Conservation (phyloP, 2,888 invertebrate genomes). For the Luffia ferchaultella region DNA sequence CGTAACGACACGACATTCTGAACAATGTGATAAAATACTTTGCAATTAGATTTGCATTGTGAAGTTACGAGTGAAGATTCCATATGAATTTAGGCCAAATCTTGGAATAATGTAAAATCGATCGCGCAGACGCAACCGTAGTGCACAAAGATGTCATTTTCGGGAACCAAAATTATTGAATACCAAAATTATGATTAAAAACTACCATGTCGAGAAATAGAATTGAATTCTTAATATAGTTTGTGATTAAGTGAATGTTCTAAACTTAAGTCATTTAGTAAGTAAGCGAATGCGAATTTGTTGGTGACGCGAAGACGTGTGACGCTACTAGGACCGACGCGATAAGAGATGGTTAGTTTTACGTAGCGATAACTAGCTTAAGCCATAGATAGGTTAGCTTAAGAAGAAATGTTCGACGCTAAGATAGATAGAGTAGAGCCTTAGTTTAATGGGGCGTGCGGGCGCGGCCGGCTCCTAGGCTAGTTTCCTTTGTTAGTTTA, state of each 20-base stretch:
- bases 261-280: constrained; percentile 53
- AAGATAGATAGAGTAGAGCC: constrained; percentile 57
- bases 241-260: constrained; percentile 55
- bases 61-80: constrained; percentile 27
- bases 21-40: constrained; percentile 34
- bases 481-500: constrained; percentile 64
- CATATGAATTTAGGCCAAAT: constrained; percentile 25
- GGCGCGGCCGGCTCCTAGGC: constrained; percentile 41
- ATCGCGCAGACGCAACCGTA: constrained; percentile 6
- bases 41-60: constrained; percentile 25
- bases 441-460: constrained; percentile 46
- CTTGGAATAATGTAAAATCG: constrained; percentile 20
- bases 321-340: constrained; percentile 39
- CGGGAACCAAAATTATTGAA: constrained; percentile 41
- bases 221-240: constrained; percentile 25
- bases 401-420: constrained; percentile 59
- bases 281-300: constrained; percentile 51
- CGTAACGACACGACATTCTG: constrained; percentile 40
- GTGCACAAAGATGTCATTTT: constrained; percentile 47
- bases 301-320: constrained; percentile 37
- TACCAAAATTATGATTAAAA: constrained; percentile 48
- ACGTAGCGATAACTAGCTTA: constrained; percentile 37
- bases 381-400: constrained; percentile 62
- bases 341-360: constrained; percentile 44
- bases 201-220: constrained; percentile 49